Base-by-base conservation (phyloP, 2,797 vertebrate genomes). In the Sphaeramia orbicularis region DNA sequence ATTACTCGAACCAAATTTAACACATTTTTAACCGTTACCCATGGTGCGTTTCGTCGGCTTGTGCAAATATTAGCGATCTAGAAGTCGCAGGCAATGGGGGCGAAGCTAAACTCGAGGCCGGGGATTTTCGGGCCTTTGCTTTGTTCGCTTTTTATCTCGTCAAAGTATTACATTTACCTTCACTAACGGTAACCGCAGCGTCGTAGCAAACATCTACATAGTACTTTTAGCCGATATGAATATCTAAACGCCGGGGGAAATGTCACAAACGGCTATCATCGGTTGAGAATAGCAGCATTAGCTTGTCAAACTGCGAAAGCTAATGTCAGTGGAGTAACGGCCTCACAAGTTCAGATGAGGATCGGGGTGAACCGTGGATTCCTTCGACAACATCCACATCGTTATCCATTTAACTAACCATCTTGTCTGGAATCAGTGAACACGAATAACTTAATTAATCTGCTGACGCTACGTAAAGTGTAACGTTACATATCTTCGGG, bases 81-180 rank as follows among this genome's bases (percentile, higher is more conserved):
- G 56, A 36, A 65, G 76, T 71, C 64, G 63, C 64, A 21, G 61
- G 1, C 43, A 19, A 27, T 1, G 7, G 7, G 7, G 59, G 65
- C 66, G 74, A 49, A 74, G 73, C 85, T 64, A 88, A 93, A 93
- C 87, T 91, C 82, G 73, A 92, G 84, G 12, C 62, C 81, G 90
- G 27, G 88, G 90, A 74, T 90, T 86, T 73, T 84, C 8, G 24
- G 89, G 89, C 91, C 89, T 91, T 82, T 16, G 86, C 86, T 90
- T 91, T 89, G 87, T 89, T 92, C 75, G 68, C 52, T 10, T 49
- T 44, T 44, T 69, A 56, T 32, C 52, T 52, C 7, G 21, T 14
- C 27, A 47, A 57, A 6, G 7, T 45, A 6, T 43, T 36, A 35
- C 43, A 79, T 42, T 12, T 7, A 53, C 21, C 19, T 21, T 1